Evolutionary conservation across 2,113 vertebrate species (phyloP).

Genomic region (Myotis davidii): DNA sequence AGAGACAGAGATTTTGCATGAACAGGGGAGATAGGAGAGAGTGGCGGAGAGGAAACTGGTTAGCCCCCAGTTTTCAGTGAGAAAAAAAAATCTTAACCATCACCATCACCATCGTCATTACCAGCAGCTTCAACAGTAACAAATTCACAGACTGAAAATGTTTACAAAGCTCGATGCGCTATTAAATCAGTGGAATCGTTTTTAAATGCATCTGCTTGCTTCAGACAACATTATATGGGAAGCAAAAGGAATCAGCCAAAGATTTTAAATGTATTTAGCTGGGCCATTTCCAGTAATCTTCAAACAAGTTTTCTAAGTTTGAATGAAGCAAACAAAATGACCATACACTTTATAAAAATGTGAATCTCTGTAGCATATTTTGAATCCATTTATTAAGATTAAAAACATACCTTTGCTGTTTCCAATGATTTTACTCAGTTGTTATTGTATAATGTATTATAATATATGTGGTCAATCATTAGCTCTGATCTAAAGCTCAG

Average conservation of each 20-base stretch:
- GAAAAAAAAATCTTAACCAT: not conserved
- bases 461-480: not conserved
- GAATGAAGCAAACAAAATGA: conserved; percentile 58
- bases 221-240: not conserved
- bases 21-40: not conserved
- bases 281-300: conserved; percentile 50
- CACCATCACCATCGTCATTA: not conserved
- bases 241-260: conserved; percentile 1
- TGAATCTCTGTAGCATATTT: conserved; percentile 21
- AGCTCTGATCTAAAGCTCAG: conserved; percentile 25
- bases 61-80: not conserved
- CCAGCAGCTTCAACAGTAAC: not conserved
- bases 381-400: conserved; percentile 49
- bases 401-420: conserved; percentile 55
- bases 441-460: not conserved
- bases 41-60: not conserved
- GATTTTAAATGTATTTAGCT: conserved; percentile 3
- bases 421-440: conserved; percentile 18
- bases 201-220: not conserved
- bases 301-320: conserved; percentile 53
- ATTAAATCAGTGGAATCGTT: not conserved
- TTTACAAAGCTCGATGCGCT: not conserved
- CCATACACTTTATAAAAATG: conserved; percentile 60
- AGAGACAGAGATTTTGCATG: not conserved
- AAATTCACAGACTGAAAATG: not conserved